A percentile compares a stretch with the other conserved stretches of the same genome.
Conservation (phyloP, 2,797 vertebrate species). For the Lagocephalus sceleratus region DNA sequence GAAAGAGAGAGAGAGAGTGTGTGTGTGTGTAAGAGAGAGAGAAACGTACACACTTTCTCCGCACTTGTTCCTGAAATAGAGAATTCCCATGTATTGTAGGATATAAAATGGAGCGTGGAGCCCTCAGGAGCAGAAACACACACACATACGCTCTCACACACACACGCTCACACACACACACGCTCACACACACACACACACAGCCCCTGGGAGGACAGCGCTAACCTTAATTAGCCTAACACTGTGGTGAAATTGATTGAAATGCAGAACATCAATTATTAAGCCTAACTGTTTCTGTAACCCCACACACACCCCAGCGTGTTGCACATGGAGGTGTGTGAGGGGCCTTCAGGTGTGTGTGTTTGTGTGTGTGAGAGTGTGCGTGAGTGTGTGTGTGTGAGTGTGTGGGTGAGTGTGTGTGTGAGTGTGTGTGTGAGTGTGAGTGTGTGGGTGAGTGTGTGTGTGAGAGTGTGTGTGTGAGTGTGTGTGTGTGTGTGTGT, state of each 20-base stretch:
- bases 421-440: no score
- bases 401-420: no score
- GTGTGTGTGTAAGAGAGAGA: constrained; percentile 54
- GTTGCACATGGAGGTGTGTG: constrained; percentile 69
- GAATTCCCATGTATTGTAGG: constrained; percentile 87
- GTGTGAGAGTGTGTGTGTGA: no score
- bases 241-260: constrained; percentile 87
- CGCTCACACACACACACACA: constrained; percentile 64
- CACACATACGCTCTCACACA: constrained; percentile 47
- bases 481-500: no score
- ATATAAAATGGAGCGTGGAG: constrained; percentile 77
- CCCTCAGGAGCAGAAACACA: constrained; percentile 57
- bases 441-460: no score
- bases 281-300: constrained; percentile 80
- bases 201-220: constrained; percentile 88
- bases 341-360: constrained; percentile 41
- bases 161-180: constrained; percentile 54
- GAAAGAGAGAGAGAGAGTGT: constrained; percentile 22
- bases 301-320: constrained; percentile 51
- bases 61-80: constrained; percentile 89
- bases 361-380: constrained; percentile 46
- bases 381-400: constrained; percentile 24
- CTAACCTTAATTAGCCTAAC: constrained; percentile 98
- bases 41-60: constrained; percentile 67
- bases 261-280: constrained; percentile 91